Conservation (phyloP, 2,113 vertebrate species). For the Notechis scutatus region DNA sequence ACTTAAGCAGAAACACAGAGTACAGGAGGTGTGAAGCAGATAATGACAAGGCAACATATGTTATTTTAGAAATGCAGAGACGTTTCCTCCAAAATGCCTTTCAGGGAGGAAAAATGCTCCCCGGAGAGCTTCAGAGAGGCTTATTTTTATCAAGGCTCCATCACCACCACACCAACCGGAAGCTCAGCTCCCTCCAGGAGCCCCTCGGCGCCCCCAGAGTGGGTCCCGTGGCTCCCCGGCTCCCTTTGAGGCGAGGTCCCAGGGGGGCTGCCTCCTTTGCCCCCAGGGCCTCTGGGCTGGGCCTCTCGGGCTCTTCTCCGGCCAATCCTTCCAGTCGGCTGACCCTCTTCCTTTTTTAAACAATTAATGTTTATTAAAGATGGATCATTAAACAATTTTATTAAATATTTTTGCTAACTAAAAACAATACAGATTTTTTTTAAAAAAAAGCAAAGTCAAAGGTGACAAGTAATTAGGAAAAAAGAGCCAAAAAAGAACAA, state of each 20-base stretch:
- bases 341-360: neutral
- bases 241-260: neutral
- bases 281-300: neutral
- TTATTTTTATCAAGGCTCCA: neutral
- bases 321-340: too few species aligned
- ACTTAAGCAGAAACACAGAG: neutral
- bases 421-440: neutral
- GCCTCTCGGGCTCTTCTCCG: too few species aligned
- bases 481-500: neutral
- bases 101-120: neutral
- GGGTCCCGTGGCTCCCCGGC: neutral
- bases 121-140: neutral
- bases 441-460: neutral
- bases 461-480: neutral
- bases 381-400: neutral
- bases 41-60: neutral
- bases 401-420: neutral
- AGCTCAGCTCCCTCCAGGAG: neutral
- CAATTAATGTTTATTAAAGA: neutral
- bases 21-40: slow-evolving; percentile 11
- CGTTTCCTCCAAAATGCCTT: neutral
- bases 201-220: neutral
- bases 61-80: slow-evolving; percentile 10
- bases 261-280: neutral
- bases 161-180: neutral